A percentile compares a stretch with the other conserved stretches of the same genome.
Conservation (phyloP, 2,113 vertebrate genomes). For the Pluvianellus socialis region DNA sequence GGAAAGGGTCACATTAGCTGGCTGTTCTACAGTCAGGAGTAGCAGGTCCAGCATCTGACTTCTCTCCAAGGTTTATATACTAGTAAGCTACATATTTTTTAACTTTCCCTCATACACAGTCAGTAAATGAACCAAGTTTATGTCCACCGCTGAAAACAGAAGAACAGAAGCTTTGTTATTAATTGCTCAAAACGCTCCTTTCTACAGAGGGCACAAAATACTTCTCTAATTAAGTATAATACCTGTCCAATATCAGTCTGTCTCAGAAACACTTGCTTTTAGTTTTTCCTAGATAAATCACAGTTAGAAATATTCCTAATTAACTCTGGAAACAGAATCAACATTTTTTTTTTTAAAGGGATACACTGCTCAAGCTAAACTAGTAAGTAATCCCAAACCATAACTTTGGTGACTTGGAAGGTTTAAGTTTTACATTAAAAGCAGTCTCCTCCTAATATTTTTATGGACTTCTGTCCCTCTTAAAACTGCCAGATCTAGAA, state of each 20-base stretch:
- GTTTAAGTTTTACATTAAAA: background rate
- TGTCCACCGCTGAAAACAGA: background rate
- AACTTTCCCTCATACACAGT: background rate
- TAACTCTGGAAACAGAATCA: background rate
- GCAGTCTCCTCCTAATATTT: background rate
- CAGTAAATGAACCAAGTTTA: background rate
- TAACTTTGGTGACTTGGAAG: background rate
- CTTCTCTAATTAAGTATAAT: background rate
- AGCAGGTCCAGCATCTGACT: background rate
- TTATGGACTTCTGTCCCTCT: background rate
- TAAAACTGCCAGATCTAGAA: background rate
- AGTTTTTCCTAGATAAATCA: background rate
- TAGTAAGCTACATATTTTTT: background rate
- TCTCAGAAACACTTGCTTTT: background rate
- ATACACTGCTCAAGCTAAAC: background rate
- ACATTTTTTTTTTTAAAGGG: background rate
- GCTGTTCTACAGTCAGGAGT: background rate
- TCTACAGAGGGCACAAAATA: background rate
- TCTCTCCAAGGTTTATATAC: background rate
- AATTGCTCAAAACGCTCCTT: background rate
- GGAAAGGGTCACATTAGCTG: background rate
- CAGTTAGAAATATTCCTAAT: background rate
- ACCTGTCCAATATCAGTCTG: background rate
- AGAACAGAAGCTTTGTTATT: background rate
- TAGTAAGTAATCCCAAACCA: background rate